Percentiles rank a stretch among this genome's conserved stretches.
Conservation (phyloP, 2,113 vertebrate species). For the Nematolebias whitei region DNA sequence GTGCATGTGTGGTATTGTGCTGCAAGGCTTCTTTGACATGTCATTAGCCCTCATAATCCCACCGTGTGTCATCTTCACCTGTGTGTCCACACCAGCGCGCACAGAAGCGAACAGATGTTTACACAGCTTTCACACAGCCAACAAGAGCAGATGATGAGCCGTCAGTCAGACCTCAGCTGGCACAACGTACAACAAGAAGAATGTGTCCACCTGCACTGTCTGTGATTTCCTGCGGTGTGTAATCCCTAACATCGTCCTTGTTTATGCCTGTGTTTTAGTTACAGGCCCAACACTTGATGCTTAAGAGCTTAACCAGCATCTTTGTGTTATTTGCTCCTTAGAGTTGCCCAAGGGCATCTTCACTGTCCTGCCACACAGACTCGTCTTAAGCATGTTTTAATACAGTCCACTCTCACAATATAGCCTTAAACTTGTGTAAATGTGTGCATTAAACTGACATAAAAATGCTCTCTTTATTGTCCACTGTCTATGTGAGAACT, state of each 20-base stretch:
- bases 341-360: slow-evolving; percentile 46
- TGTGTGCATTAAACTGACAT: too few relatives aligned
- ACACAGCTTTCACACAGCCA: slow-evolving; percentile 59
- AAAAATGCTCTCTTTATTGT: too few relatives aligned
- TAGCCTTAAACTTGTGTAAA: too few relatives aligned
- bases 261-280: slow-evolving; percentile 78
- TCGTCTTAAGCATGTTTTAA: not conserved
- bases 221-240: slow-evolving; percentile 60
- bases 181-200: slow-evolving; percentile 43
- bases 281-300: slow-evolving; percentile 60
- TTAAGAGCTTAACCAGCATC: slow-evolving; percentile 65
- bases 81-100: slow-evolving; percentile 17
- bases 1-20: slow-evolving; percentile 53
- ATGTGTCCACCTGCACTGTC: slow-evolving; percentile 66
- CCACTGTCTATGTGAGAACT: too few relatives aligned
- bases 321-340: slow-evolving; percentile 55
- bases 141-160: slow-evolving; percentile 51
- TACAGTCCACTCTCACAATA: not conserved
- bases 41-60: slow-evolving; percentile 47
- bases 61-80: slow-evolving; percentile 37
- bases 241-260: slow-evolving; percentile 73
- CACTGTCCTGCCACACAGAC: slow-evolving; percentile 42
- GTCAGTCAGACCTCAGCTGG: slow-evolving; percentile 61
- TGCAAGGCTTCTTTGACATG: slow-evolving; percentile 40
- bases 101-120: slow-evolving; percentile 53